Base-by-base conservation (phyloP, 2,888 invertebrate species). In the Chouioia cunea region DNA sequence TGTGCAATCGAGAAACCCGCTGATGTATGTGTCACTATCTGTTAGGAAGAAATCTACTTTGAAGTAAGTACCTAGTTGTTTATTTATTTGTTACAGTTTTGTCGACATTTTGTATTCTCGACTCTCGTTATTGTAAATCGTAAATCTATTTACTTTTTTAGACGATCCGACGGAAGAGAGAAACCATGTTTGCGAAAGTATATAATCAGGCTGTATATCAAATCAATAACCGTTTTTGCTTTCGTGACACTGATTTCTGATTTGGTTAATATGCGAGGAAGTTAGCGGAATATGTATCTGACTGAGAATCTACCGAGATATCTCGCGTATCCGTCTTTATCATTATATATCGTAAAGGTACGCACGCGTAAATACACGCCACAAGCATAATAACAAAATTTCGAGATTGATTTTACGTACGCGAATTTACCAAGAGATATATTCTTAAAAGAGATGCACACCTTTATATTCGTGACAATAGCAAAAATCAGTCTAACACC, bases 341-440 rank as follows among this genome's bases (percentile, higher is more conserved):
- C 3, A 27, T 4, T 48, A 48, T 16, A 48, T 48, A 48, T 48
- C 48, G 12, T 16, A 16, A n/a, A 48, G 48, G 16, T 16, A 48
- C 48, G 15, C 16, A 16, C 48, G 12, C 14, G 12, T 15, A 48
- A 10, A 27, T 6, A 27, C 27, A 27, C 27, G 6, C 27, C 27
- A 27, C 27, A 27, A 4, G n/a, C n/a, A n/a, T 27, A 62, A 69
- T 65, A 70, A 73, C 62, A 73, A 70, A 65, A 64, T 47, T 14
- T 60, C 23, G 60, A 67, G 67, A 73, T 66, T 70, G 64, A 67
- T 73, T 73, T 64, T 70, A 64, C 64, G 66, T 67, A 67, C 73
- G 70, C 70, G 67, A 66, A 64, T 52, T 27, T 16, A 16, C 52
- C 43, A 54, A 65, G 48, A 59, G 63, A 73, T 66, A 69, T 62